Conservation (phyloP, 2,797 vertebrate species). For the Pteronotus mesoamericanus region DNA sequence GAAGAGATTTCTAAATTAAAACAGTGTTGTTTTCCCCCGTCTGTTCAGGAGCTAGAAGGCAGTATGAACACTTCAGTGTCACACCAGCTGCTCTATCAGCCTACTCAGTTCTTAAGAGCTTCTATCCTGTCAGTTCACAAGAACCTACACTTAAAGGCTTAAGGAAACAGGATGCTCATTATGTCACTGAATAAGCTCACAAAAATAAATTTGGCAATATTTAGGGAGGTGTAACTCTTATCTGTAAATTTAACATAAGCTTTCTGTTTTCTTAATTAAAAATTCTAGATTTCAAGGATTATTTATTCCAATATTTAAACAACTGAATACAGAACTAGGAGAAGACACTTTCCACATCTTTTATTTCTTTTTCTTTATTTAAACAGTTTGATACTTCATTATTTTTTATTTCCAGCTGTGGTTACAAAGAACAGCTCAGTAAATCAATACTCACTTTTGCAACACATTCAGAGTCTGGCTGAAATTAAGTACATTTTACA, state of each 20-base stretch:
- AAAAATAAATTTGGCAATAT: slow-evolving; percentile 64
- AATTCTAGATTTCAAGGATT: slow-evolving; percentile 25
- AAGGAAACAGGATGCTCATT: slow-evolving; percentile 73
- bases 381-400: not conserved
- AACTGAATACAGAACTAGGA: slow-evolving; percentile 11
- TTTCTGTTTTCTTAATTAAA: slow-evolving; percentile 60
- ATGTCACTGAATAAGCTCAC: slow-evolving; percentile 57
- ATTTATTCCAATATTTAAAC: slow-evolving; percentile 5
- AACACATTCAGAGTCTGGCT: not conserved
- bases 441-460: slow-evolving; percentile 30
- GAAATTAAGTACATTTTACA: too few relatives aligned
- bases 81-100: slow-evolving; percentile 69
- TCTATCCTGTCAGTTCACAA: slow-evolving; percentile 71
- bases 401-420: slow-evolving; percentile 31
- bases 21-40: slow-evolving; percentile 55
- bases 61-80: slow-evolving; percentile 69
- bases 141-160: slow-evolving; percentile 67
- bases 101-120: slow-evolving; percentile 71
- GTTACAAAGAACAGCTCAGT: not conserved
- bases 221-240: slow-evolving; percentile 33
- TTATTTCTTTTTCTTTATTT: slow-evolving; percentile 8
- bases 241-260: slow-evolving; percentile 42
- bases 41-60: slow-evolving; percentile 69
- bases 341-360: not conserved
- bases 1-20: slow-evolving; percentile 73